Percentiles rank a stretch among this genome's conserved stretches.
Evolutionary conservation across 2,797 vertebrate genomes (phyloP).

Genomic region (Hipposideros larvatus): DNA sequence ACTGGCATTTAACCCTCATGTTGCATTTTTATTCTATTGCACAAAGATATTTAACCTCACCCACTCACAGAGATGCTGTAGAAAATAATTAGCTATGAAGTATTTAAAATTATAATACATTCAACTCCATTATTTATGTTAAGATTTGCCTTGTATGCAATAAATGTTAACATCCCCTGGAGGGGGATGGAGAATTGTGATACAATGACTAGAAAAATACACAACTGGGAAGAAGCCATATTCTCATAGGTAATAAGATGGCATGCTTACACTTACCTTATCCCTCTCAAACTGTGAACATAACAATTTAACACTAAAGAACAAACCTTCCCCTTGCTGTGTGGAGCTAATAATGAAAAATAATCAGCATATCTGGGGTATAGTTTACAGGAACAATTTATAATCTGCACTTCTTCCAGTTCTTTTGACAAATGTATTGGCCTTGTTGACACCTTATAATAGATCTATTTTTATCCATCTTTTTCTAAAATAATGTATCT

Average conservation of each 20-base stretch:
- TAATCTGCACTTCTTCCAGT: background rate
- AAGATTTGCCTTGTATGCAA: slow-evolving; percentile 37
- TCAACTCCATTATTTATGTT: slow-evolving; percentile 52
- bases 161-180: background rate
- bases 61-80: background rate
- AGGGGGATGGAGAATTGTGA: background rate
- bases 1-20: background rate
- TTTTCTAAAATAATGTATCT: slow-evolving; percentile 32
- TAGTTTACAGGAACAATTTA: slow-evolving; percentile 26
- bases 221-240: background rate
- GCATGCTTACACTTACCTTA: slow-evolving; percentile 1
- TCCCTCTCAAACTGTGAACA: slow-evolving; percentile 34
- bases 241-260: slow-evolving; percentile 60
- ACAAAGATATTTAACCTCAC: slow-evolving; percentile 60
- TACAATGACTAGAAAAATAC: slow-evolving; percentile 26
- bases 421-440: slow-evolving; percentile 61
- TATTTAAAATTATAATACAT: slow-evolving; percentile 53
- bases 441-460: slow-evolving; percentile 27
- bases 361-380: slow-evolving; percentile 13
- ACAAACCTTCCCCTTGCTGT: background rate
- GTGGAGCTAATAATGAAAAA: slow-evolving; percentile 56
- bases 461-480: slow-evolving; percentile 32
- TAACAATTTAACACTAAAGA: slow-evolving; percentile 58
- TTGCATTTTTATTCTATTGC: slow-evolving; percentile 59
- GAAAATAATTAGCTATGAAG: slow-evolving; percentile 55